phyloP scores from a whole-genome alignment of 2,888 invertebrate genomes.

The Platycheirus albimanus region DNA sequence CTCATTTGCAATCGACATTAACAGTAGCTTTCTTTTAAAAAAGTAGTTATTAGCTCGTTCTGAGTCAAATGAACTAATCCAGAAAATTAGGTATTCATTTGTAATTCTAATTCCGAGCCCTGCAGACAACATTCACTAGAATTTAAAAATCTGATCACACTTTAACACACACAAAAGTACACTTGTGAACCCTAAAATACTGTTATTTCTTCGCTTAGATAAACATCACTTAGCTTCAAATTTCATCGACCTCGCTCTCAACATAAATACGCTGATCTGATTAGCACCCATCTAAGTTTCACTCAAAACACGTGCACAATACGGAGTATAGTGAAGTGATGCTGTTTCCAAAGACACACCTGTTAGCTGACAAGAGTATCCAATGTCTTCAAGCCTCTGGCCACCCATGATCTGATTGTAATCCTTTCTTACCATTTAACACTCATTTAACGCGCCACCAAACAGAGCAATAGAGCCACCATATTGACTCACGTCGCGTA shows the following conservation, averaged over 20 bases:
- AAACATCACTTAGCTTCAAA: slow-evolving; percentile 35
- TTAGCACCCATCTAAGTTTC: slow-evolving; percentile 59
- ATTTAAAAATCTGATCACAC: too few relatives aligned
- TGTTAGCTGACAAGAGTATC: slow-evolving; percentile 55
- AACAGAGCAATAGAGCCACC: slow-evolving; percentile 23
- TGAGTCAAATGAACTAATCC: too few relatives aligned
- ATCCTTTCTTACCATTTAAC: slow-evolving; percentile 57
- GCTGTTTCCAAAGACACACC: slow-evolving; percentile 32
- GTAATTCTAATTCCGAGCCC: too few relatives aligned
- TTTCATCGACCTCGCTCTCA: slow-evolving; percentile 44
- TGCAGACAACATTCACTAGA: too few relatives aligned
- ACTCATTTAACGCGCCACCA: slow-evolving; percentile 54
- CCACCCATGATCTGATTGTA: slow-evolving; percentile 70
- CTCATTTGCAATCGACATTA: too few relatives aligned
- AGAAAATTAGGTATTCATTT: too few relatives aligned
- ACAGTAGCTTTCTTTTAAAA: too few relatives aligned
- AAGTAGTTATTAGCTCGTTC: too few relatives aligned
- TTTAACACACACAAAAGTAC: too few relatives aligned
- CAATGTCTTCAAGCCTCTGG: slow-evolving; percentile 29
- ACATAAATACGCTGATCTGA: slow-evolving; percentile 40
- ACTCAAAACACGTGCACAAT: slow-evolving; percentile 54
- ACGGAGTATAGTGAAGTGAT: too few relatives aligned
- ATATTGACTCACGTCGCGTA: slow-evolving; percentile 39
- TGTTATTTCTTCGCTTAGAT: slow-evolving; percentile 7
- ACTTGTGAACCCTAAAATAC: not conserved